These are phyloP conservation scores for Clanis bilineata DNA, from an alignment of 2,888 invertebrate species.

Conservation along the genomic window DNA sequence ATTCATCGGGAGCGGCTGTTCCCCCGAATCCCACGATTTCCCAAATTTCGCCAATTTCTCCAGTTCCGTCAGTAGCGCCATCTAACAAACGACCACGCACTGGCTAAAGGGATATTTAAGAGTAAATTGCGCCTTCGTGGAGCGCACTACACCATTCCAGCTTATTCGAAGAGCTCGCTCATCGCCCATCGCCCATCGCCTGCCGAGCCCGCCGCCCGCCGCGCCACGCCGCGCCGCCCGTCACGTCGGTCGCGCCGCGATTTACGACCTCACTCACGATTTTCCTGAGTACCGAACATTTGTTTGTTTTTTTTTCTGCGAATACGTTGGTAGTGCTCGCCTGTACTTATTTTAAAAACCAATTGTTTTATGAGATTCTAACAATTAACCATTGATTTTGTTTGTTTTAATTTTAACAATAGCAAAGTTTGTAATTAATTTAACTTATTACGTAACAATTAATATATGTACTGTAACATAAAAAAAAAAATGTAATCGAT, in stretches of 20 bases:
- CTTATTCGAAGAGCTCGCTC: background rate
- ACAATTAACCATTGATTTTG: background rate
- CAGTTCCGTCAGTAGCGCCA: background rate
- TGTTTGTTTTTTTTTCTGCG: background rate
- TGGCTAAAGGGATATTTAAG: slow-evolving; percentile 12
- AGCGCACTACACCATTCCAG: background rate
- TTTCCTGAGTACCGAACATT: slow-evolving; percentile 1
- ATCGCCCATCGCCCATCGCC: too few relatives aligned
- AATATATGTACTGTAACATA: too few relatives aligned
- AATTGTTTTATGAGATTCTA: background rate
- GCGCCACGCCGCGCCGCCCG: too few relatives aligned
- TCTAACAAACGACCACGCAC: slow-evolving; percentile 7
- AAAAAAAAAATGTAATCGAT: too few relatives aligned
- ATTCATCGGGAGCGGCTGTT: slow-evolving; percentile 24
- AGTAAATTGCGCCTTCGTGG: background rate
- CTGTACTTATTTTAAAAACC: background rate
- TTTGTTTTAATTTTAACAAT: background rate
- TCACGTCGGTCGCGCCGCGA: slow-evolving; percentile 1
- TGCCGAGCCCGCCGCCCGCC: too few relatives aligned
- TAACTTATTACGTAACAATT: background rate
- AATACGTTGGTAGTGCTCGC: too few relatives aligned
- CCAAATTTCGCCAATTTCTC: slow-evolving; percentile 19
- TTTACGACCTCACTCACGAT: background rate
- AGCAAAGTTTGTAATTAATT: too few relatives aligned
- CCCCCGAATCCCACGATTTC: slow-evolving; percentile 19